phyloP scores from a whole-genome alignment of 2,113 vertebrate species.

The Hippopotamus amphibius region DNA sequence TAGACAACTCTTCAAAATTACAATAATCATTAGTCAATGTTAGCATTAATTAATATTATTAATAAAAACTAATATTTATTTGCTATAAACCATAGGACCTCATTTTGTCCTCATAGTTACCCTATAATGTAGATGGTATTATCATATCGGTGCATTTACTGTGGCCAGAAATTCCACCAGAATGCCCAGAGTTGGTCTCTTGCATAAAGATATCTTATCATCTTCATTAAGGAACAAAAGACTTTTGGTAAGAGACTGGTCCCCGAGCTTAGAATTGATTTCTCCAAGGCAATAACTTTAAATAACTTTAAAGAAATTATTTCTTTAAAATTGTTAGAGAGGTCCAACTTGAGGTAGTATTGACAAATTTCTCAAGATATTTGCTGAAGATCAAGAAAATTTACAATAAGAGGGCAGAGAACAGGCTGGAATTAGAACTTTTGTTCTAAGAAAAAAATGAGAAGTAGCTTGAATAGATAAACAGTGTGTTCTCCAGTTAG shows the following conservation, averaged over 20 bases:
- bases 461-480: neutral
- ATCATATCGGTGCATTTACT: neutral
- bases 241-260: neutral
- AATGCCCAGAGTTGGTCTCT: neutral
- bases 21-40: neutral
- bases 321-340: conserved; percentile 14
- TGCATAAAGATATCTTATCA: neutral
- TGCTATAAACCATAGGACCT: neutral
- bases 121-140: neutral
- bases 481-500: neutral
- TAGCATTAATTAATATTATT: neutral
- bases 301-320: neutral
- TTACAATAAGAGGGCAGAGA: neutral
- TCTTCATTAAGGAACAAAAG: neutral
- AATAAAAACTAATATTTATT: conserved; percentile 41
- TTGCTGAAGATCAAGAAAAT: conserved; percentile 14
- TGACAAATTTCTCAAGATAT: conserved; percentile 1
- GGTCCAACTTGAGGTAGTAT: neutral
- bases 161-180: neutral
- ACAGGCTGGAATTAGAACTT: neutral
- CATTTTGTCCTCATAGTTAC: neutral
- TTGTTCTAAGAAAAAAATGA: neutral
- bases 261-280: neutral
- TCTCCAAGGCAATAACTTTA: neutral
- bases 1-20: neutral